A percentile compares a stretch with the other conserved stretches of the same genome.
Conservation (phyloP, 2,888 invertebrate species). For the Drosophila anomalipes region DNA sequence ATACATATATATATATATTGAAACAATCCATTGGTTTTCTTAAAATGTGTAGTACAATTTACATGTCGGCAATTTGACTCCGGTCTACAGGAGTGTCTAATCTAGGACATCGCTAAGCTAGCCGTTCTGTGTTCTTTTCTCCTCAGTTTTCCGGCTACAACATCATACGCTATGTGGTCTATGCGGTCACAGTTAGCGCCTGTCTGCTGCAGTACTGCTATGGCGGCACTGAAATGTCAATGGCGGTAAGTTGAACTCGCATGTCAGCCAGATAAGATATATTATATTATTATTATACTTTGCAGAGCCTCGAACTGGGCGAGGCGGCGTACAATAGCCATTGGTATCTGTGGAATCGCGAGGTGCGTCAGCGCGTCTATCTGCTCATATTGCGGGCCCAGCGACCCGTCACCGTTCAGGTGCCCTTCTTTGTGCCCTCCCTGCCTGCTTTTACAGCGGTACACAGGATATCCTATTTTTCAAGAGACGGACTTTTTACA, state of each 20-base stretch:
- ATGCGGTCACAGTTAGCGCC: slow-evolving; percentile 53
- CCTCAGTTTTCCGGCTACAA: slow-evolving; percentile 66
- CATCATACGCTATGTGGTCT: slow-evolving; percentile 67
- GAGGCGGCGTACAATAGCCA: slow-evolving; percentile 65
- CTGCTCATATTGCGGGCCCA: slow-evolving; percentile 63
- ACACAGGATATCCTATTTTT: not conserved
- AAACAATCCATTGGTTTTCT: not conserved
- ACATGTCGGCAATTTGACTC: not conserved
- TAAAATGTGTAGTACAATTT: not conserved
- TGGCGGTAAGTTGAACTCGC: slow-evolving; percentile 46
- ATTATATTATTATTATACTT: not conserved
- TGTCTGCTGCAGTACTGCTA: slow-evolving; percentile 64
- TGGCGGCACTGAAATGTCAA: slow-evolving; percentile 65
- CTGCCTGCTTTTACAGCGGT: slow-evolving; percentile 57
- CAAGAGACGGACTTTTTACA: not conserved
- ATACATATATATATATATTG: no score
- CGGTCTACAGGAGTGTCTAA: not conserved
- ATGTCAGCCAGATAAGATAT: not conserved
- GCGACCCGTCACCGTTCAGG: slow-evolving; percentile 55
- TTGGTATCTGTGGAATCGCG: slow-evolving; percentile 63
- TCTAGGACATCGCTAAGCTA: not conserved
- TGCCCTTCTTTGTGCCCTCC: slow-evolving; percentile 65
- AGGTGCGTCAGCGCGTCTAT: slow-evolving; percentile 56
- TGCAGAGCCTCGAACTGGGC: slow-evolving; percentile 62
- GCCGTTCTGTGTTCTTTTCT: not conserved